Evolutionary conservation across 2,113 vertebrate species (phyloP).

Genomic region (Catharus fuscescens): DNA sequence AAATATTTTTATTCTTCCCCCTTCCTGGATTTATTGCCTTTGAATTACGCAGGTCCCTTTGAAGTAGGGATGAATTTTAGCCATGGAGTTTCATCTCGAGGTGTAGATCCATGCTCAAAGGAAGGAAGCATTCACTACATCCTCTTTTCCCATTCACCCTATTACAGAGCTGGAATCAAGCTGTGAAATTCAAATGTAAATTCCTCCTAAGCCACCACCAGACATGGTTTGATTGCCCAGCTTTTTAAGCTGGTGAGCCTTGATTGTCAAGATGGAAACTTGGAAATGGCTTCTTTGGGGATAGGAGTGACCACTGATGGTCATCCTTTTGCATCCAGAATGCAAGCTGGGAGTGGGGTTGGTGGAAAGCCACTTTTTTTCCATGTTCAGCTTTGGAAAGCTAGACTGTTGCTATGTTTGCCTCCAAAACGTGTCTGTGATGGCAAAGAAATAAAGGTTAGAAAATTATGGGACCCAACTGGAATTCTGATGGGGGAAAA

Average conservation of each 20-base stretch:
- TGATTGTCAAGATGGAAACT: neutral
- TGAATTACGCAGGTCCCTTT: conserved; percentile 21
- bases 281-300: neutral
- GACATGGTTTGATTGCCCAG: neutral
- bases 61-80: conserved; percentile 37
- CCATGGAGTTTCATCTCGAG: neutral
- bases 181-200: conserved; percentile 65
- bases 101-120: neutral
- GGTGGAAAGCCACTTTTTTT: neutral
- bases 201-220: neutral
- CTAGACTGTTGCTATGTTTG: neutral
- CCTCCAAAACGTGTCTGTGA: neutral
- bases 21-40: conserved; percentile 23
- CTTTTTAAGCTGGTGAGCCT: neutral
- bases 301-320: neutral
- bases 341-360: neutral
- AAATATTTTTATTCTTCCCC: conserved; percentile 29
- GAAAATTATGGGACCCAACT: neutral
- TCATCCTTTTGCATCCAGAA: neutral
- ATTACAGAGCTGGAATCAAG: conserved; percentile 9
- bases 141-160: neutral
- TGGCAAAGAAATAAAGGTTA: neutral
- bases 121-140: neutral
- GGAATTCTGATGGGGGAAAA: neutral
- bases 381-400: neutral